Conservation (phyloP, 2,888 invertebrate genomes). For the Xanthia togata region DNA sequence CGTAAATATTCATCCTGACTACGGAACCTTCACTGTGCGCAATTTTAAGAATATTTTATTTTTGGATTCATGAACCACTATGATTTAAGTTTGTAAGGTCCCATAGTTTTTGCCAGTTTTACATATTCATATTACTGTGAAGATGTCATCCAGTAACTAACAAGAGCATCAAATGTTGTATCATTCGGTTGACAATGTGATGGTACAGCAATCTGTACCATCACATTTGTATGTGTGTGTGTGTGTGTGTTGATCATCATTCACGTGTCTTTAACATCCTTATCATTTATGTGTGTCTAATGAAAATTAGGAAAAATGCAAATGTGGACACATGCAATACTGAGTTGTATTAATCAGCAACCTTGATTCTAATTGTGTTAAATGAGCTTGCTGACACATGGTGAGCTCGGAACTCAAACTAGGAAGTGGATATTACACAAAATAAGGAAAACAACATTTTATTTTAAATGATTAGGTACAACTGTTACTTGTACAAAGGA, state of each 20-base stretch:
- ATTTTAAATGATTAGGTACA: background rate
- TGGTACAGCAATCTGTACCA: background rate
- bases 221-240: background rate
- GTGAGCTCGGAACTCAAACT: background rate
- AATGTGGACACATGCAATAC: background rate
- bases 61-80: background rate
- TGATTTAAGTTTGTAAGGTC: background rate
- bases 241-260: background rate
- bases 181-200: slow-evolving; percentile 11
- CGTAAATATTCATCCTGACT: background rate
- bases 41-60: background rate
- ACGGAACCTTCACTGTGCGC: background rate
- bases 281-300: background rate
- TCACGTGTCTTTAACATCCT: background rate
- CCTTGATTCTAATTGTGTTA: slow-evolving; percentile 44
- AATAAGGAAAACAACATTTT: background rate
- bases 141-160: background rate
- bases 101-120: background rate
- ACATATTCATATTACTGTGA: background rate
- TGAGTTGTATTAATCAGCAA: slow-evolving; percentile 29
- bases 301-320: slow-evolving; percentile 11
- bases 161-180: background rate
- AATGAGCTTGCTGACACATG: slow-evolving; percentile 21
- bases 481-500: background rate
- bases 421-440: background rate